Evolutionary conservation across 1,140 invertebrate genomes (phyloP), one percentile per base, ranked within the genome.

Genomic region (Drosophila fuyamai): DNA sequence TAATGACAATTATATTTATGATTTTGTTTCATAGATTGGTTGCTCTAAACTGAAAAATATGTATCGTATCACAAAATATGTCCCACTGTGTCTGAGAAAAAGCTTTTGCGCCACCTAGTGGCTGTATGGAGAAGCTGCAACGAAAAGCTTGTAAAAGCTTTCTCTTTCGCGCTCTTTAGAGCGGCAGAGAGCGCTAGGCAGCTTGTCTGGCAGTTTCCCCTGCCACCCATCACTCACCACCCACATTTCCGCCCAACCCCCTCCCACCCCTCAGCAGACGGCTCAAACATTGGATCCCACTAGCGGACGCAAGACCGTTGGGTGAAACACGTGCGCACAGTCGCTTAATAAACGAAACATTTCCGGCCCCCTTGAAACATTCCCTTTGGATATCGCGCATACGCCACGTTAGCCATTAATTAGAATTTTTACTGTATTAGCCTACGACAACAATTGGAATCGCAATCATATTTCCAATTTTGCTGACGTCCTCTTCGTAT

Each of bases 371-470:
- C 35, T 14, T 29, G 18, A 23, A 36, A 5, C 12, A 9, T 10
- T 29, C 23, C 23, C 18, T 18, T 29, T 35, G 8, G 18, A 65
- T 59, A 48, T 41, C 29, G 27, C 56, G 60, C 66, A 76, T 60
- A 68, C 47, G 51, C 35, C 27, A 54, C 58, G 56, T 76, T 84
- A 46, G 44, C 75, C 70, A 88, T 86, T 82, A 88, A 86, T 82
- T 76, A 56, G 38, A 82, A 68, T 84, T 79, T 63, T 63, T 48
- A 14, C 27, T 41, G 35, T 59, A 53, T 59, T 67, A 76, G 83
- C 79, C 83, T 82, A 88, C 76, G 83, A 88, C 76, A 83, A 88
- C 57, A 76, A 77, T 63, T 72, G 55, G 16, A 56, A 79, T 54
- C 73, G 48, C 81, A 81, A 65, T 75, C 44, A 14, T 46, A 36